A percentile compares a stretch with the other conserved stretches of the same genome.
phyloP scores from a whole-genome alignment of 2,113 vertebrate species.

The Anas platyrhynchos region DNA sequence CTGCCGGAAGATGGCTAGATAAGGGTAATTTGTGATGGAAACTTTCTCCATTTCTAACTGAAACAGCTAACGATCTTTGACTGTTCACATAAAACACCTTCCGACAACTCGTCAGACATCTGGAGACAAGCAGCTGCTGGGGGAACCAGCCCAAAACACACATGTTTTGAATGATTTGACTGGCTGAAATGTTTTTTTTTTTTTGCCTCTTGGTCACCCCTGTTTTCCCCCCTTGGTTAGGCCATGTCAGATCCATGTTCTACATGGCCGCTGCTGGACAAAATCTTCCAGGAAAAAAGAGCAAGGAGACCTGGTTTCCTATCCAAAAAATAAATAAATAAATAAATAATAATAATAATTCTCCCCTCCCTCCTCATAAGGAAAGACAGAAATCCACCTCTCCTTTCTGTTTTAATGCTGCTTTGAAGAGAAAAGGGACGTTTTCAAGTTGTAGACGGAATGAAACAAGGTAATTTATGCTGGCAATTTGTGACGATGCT shows the following conservation, averaged over 20 bases:
- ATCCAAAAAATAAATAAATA: neutral
- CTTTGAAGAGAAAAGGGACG: neutral
- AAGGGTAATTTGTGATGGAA: neutral
- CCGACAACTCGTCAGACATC: neutral
- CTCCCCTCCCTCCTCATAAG: accelerated
- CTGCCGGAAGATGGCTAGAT: accelerated
- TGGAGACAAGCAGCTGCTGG: neutral
- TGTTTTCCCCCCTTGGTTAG: neutral
- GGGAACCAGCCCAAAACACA: neutral
- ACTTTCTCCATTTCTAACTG: neutral
- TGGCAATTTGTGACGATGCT: neutral
- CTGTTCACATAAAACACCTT: neutral
- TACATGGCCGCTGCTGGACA: neutral
- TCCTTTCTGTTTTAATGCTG: neutral
- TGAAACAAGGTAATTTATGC: neutral
- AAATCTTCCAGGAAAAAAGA: neutral
- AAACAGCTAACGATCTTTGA: neutral
- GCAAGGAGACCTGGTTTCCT: neutral
- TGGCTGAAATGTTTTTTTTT: neutral
- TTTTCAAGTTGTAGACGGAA: neutral
- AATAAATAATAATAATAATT: neutral
- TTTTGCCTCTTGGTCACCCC: neutral
- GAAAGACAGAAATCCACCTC: neutral
- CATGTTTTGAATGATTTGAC: neutral
- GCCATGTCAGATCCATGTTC: neutral